Percentiles rank a stretch among this genome's conserved stretches.
These are phyloP conservation scores for Ciconia nigra DNA, from an alignment of 2,797 vertebrate genomes.

Conservation along the genomic window DNA sequence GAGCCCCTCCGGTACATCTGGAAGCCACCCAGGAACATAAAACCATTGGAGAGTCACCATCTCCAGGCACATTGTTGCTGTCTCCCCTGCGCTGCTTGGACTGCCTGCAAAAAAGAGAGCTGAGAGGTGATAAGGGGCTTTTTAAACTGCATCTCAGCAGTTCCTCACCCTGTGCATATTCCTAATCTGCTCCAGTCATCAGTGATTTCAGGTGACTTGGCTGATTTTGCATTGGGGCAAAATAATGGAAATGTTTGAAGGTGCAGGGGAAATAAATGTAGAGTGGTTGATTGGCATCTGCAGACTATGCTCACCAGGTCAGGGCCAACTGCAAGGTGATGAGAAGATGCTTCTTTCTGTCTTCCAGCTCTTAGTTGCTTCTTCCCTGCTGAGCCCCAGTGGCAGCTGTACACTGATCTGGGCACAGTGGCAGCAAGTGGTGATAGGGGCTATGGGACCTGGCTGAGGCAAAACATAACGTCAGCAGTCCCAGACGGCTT, in stretches of 20 bases:
- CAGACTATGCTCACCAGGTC: neutral
- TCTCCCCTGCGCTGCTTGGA: neutral
- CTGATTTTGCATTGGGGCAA: neutral
- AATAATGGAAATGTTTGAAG: neutral
- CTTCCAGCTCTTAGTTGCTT: neutral
- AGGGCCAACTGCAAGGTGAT: neutral
- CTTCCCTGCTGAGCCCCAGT: neutral
- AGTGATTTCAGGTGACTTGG: neutral
- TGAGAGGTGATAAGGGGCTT: neutral
- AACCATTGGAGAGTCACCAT: neutral
- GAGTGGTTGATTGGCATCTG: neutral
- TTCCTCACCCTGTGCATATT: neutral
- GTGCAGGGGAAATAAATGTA: neutral
- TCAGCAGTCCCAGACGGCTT: neutral
- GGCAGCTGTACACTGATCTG: neutral
- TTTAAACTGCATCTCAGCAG: neutral
- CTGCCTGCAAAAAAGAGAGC: neutral
- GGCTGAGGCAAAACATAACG: neutral
- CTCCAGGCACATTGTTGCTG: neutral
- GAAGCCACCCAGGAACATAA: neutral
- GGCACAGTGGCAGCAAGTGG: fast-evolving
- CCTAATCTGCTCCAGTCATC: neutral
- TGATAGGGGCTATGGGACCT: neutral
- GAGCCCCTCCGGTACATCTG: neutral
- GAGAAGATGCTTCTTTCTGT: neutral